A percentile compares a stretch with the other conserved stretches of the same genome.
Evolutionary conservation across 2,113 vertebrate species (phyloP).

Genomic region (Pteropus alecto): DNA sequence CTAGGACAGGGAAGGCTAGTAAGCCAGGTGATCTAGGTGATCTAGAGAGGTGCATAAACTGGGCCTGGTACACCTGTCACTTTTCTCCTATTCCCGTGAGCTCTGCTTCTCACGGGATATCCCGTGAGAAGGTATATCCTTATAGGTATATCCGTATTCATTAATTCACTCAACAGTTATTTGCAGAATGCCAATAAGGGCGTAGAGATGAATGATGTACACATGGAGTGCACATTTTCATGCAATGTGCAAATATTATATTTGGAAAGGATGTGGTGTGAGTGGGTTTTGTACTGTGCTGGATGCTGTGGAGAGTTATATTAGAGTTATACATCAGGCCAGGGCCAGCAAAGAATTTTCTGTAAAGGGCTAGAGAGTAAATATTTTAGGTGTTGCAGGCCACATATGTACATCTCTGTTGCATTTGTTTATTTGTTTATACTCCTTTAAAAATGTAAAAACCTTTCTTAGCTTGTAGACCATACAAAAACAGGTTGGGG

Average conservation of each 20-base stretch:
- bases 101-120: neutral
- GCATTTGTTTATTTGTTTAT: neutral
- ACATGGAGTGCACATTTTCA: rapidly evolving
- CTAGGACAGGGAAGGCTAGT: neutral
- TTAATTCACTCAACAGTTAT: neutral
- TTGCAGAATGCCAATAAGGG: neutral
- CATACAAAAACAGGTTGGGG: neutral
- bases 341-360: neutral
- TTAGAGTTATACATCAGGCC: neutral
- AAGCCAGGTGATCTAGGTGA: neutral
- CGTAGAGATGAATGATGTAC: neutral
- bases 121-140: no score
- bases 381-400: neutral
- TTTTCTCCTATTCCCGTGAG: neutral
- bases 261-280: neutral
- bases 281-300: neutral
- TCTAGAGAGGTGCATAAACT: no score
- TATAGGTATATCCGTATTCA: neutral
- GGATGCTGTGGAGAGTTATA: neutral
- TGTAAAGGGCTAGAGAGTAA: neutral
- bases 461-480: neutral
- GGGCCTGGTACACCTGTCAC: neutral
- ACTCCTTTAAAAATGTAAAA: neutral
- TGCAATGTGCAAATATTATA: neutral
- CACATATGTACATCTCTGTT: neutral